Evolutionary conservation across 2,113 vertebrate species (phyloP).

Genomic region (Holacanthus passer): DNA sequence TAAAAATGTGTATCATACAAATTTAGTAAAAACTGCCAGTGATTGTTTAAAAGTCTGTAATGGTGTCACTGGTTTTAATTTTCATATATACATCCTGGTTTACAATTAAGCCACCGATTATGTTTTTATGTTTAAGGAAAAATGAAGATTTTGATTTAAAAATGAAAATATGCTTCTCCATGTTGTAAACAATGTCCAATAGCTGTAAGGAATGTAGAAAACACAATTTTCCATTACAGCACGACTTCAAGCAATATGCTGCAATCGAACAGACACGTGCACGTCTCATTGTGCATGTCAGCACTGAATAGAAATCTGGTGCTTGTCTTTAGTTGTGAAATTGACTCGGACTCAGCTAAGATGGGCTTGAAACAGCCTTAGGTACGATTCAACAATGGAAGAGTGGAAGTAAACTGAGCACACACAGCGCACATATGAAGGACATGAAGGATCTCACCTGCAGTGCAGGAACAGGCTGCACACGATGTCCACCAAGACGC

Average conservation of each 20-base stretch:
- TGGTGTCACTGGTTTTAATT: not conserved
- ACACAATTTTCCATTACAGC: constrained; percentile 6
- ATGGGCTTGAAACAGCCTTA: constrained; percentile 7
- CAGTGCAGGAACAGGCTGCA: constrained; percentile 10
- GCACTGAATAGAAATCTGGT: constrained; percentile 1
- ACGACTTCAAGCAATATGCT: not conserved
- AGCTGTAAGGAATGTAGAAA: not conserved
- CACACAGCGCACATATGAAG: constrained; percentile 14
- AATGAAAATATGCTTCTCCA: not conserved
- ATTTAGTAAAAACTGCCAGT: no score
- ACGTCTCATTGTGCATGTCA: constrained; percentile 10
- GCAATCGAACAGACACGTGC: constrained; percentile 5
- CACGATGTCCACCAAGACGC: not conserved
- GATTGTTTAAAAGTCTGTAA: not conserved
- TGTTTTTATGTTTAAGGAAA: not conserved
- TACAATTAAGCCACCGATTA: not conserved
- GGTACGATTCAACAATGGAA: constrained; percentile 14
- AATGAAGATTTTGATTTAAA: not conserved
- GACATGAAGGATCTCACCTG: constrained; percentile 27
- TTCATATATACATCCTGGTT: not conserved
- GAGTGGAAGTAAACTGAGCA: not conserved
- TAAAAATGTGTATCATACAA: not conserved
- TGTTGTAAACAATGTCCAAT: not conserved
- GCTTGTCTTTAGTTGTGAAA: constrained; percentile 32
- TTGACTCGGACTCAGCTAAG: constrained; percentile 22